Evolutionary conservation across 1,140 invertebrate species (phyloP), one percentile per base, ranked within the genome.

Genomic region (Meloidogyne chitwoodi): DNA sequence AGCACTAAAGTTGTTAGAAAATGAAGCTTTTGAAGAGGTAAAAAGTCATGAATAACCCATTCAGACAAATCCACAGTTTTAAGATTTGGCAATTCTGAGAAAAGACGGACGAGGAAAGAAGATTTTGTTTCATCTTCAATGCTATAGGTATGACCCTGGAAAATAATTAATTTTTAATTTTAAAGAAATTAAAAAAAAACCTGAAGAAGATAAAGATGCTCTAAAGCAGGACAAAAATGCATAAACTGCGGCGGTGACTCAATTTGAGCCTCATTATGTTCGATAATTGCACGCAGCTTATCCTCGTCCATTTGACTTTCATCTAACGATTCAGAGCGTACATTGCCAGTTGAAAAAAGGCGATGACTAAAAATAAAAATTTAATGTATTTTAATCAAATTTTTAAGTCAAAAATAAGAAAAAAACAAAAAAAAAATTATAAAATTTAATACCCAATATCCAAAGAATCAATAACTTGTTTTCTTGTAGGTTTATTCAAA

Each of bases 171-270:
- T n/a, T 56, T 19, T 48, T 16, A 44, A 44, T 1, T 16, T 6
- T 16, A 44, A 19, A 19, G 1, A 44, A 44, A 16, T 16, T 44
- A 16, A 19, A 31, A 77, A 29, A 19, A 26, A 29, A 78, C 77
- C 38, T 78, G 67, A 12, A 78, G 63, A 31, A 78, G 61, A 22
- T 79, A 78, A 14, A 78, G 68, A 78, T 78, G 75, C 62, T 80
- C 48, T n/a, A 78, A 41, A 14, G 38, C 44, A 12, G 77, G 66
- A 38, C 75, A 80, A 68, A 78, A 78, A 16, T 71, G 38, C n/a
- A 80, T 62, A 34, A 78, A 78, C n/a, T 78, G 77, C 11, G 77
- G 77, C 12, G 48, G 26, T 41, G 48, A 63, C n/a, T 48, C 65
- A 34, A 71, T 73, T 19, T 73, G 71, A 26, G 71, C 71, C 14